Base-by-base conservation (phyloP, 2,888 invertebrate genomes). In the Acanthacorydalis orientalis region DNA sequence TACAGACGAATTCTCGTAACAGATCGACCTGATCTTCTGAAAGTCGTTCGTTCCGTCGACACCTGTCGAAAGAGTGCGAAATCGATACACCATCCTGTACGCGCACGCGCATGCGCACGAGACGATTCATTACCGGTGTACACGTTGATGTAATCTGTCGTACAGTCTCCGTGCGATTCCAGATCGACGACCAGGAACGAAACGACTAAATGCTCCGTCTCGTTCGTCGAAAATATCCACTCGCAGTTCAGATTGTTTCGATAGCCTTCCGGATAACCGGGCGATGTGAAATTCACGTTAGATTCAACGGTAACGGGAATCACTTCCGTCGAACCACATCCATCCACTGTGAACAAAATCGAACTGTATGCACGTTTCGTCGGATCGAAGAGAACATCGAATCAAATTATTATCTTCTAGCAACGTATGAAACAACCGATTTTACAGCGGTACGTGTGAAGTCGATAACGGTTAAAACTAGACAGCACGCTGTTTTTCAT, bases 231-330 rank as follows among this genome's bases (percentile, higher is more conserved):
- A 47, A 87, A 72, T 1, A 73, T 67, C 91, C 91, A 93, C 49
- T 71, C 69, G 60, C 91, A 91, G 43, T 76, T 65, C 38, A 84
- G 60, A 56, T 76, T 66, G 12, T 62, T 48, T 0, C 55, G 68
- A 59, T 91, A 91, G 1, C 77, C 73, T 43, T 68, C 11, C 1
- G 88, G 88, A 65, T 77, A 91, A 44, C 85, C 83, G 0, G 91
- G 90, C 4, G 90, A 87, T 1, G 60, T 64, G 10, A 90, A 61
- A 3, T 57, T 58, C 60, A 51, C 54, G 6, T 57, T 48, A 0
- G 50, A 50, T 2, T 53, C 31, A 31, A 48, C 46, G 4, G 57
- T 50, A 6, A 62, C 52, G n/a, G 60, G 48, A 6, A 68, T 51
- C 1, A 59, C 50, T 44, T 60, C 57, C 37, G 53, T 32, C 43